Conservation (phyloP, 2,888 invertebrate species). For the Archips crataeganus region DNA sequence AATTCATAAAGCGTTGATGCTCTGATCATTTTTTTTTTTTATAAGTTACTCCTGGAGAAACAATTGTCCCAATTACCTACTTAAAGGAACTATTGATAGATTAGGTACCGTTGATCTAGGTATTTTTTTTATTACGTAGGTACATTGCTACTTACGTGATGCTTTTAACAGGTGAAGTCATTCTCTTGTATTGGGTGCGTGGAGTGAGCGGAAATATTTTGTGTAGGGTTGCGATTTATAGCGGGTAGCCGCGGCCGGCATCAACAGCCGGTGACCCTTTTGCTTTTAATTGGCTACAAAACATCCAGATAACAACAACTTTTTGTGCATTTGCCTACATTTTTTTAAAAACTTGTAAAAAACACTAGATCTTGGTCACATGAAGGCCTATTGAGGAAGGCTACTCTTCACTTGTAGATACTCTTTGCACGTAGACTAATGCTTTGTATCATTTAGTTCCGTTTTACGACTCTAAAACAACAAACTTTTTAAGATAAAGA, state of each 20-base stretch:
- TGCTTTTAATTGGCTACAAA: constrained; percentile 84
- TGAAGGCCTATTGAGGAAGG: constrained; percentile 29
- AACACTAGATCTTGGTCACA: background rate
- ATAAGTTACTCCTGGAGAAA: background rate
- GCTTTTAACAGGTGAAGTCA: background rate
- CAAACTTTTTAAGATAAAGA: constrained; percentile 21
- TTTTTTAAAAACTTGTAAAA: constrained; percentile 1
- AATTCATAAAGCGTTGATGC: background rate
- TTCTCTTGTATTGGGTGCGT: constrained; percentile 1
- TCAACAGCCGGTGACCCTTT: constrained; percentile 74
- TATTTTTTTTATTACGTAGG: too few relatives aligned
- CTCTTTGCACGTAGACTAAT: constrained; percentile 32
- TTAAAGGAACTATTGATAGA: background rate
- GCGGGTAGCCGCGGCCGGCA: constrained; percentile 58
- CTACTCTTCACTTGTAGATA: constrained; percentile 9
- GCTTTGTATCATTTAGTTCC: constrained; percentile 33
- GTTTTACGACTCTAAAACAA: constrained; percentile 28
- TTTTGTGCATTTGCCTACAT: constrained; percentile 14
- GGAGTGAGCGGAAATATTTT: constrained; percentile 72
- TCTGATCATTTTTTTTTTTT: too few relatives aligned
- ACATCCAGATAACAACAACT: constrained; percentile 75
- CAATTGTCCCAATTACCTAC: background rate
- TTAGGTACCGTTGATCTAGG: too few relatives aligned
- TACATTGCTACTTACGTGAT: background rate
- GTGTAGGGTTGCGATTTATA: constrained; percentile 83